Evolutionary conservation across 2,113 vertebrate genomes (phyloP).

Genomic region (Chascanopsetta lugubris): DNA sequence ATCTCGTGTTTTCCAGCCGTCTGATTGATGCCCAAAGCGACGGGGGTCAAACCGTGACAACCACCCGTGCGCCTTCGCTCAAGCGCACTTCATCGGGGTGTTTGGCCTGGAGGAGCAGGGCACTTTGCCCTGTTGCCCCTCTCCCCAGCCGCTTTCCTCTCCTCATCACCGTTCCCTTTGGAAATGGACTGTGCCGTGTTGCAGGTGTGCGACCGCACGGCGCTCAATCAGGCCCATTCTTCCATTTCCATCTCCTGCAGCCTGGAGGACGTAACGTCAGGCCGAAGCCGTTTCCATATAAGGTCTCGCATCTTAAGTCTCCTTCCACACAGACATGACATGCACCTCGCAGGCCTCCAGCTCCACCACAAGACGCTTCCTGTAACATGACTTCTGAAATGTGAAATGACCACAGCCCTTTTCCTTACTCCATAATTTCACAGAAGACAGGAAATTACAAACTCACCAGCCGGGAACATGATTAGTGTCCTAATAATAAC

Average conservation of each 20-base stretch:
- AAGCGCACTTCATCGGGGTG: conserved; percentile 52
- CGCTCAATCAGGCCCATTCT: background rate
- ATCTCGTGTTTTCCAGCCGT: conserved; percentile 53
- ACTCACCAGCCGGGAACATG: conserved; percentile 22
- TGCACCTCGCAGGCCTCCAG: conserved; percentile 53
- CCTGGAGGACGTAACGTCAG: conserved; percentile 29
- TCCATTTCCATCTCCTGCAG: conserved; percentile 26
- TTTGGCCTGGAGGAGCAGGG: conserved; percentile 53
- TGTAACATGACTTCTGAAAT: conserved; percentile 63
- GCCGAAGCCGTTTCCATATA: conserved; percentile 64
- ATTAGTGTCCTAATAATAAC: conserved; percentile 10
- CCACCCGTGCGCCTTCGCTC: conserved; percentile 43
- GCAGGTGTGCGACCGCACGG: background rate
- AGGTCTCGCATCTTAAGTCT: conserved; percentile 45
- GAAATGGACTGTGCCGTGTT: conserved; percentile 13
- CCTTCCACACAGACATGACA: conserved; percentile 51
- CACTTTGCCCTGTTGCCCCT: conserved; percentile 15
- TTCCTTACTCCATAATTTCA: conserved; percentile 51
- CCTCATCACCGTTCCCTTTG: conserved; percentile 1
- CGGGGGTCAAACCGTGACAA: conserved; percentile 70
- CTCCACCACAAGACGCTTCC: conserved; percentile 63
- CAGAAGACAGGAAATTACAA: conserved; percentile 40
- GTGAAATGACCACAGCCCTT: conserved; percentile 43
- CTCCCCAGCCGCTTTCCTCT: conserved; percentile 1
- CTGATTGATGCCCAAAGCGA: conserved; percentile 48